Evolutionary conservation across 2,113 vertebrate species (phyloP).

Genomic region (Percina caprodes): DNA sequence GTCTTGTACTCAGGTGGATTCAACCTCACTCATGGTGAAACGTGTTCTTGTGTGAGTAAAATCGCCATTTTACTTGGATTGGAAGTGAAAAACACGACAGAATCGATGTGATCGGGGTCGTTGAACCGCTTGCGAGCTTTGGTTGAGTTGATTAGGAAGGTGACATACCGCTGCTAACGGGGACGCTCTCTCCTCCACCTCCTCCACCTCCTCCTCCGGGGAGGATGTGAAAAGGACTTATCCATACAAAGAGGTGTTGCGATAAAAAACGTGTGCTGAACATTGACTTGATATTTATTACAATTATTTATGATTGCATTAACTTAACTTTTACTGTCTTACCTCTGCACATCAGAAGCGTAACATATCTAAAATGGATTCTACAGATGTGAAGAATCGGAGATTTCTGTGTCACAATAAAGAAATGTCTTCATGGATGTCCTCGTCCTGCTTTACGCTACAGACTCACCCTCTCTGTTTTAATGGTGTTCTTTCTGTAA

Average conservation of each 20-base stretch:
- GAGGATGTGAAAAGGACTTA: too few relatives aligned
- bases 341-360: slow-evolving; percentile 86
- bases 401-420: slow-evolving; percentile 86
- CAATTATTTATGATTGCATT: slow-evolving; percentile 98
- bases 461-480: too few relatives aligned
- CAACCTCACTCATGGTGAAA: slow-evolving; percentile 79
- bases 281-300: slow-evolving; percentile 99
- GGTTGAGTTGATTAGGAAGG: slow-evolving; percentile 72
- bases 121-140: slow-evolving; percentile 59
- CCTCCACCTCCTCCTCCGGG: too few relatives aligned
- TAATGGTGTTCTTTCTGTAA: too few relatives aligned
- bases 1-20: slow-evolving; percentile 78
- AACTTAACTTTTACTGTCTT: slow-evolving; percentile 91
- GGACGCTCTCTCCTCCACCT: too few relatives aligned
- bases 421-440: slow-evolving; percentile 87
- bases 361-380: slow-evolving; percentile 90
- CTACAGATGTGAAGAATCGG: slow-evolving; percentile 85
- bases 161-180: slow-evolving; percentile 85
- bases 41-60: slow-evolving; percentile 78
- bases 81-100: slow-evolving; percentile 57
- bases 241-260: slow-evolving; percentile 81
- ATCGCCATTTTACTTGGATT: slow-evolving; percentile 69
- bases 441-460: not conserved
- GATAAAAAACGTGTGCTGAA: slow-evolving; percentile 88
- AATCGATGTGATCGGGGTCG: too few relatives aligned